Base-by-base conservation (phyloP, 2,797 vertebrate species). In the Staurois parvus region DNA sequence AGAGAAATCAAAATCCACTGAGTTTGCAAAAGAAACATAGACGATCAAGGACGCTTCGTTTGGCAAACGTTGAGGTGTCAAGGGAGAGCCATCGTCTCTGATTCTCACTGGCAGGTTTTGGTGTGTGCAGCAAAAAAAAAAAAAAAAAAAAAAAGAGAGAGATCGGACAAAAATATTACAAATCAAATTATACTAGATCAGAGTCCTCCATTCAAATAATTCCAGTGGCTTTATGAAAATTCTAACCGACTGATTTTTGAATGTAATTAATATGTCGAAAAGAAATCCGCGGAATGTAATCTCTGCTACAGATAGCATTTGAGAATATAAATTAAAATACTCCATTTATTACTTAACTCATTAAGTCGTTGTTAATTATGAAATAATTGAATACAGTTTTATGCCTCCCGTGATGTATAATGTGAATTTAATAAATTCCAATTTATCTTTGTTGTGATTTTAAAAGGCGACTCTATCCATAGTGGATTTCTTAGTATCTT, bases 21-120 rank as follows among this genome's bases (percentile, higher is more conserved):
- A 70, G 68, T 70, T 32, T 70, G 68, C 59, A 64, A 64, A 64
- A 64, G 21, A 70, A 32, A 32, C 12, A 70, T 37, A 21, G 29
- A 70, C 68, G n/a, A 72, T 72, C 69, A 72, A 72, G 69, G 69
- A 72, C 69, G 9, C 69, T 34, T 10, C 32, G 24, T 17, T 72
- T 40, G 32, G 17, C 34, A 40, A 72, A 72, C 34, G n/a, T 72
- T 24, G 4, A 30, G 59, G 59, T 64, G 59, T 64, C 59, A 64
- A 26, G 59, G n/a, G 59, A n/a, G 48, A 52, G 48, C 19, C 19
- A 37, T 24, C 34, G 32, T 40, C 69, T 72, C 34, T 37, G 17
- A 72, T 24, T 37, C 19, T 72, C 24, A 3, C 4, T 72, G 69
- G 17, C 69, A 72, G 69, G 69, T 72, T 34, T 72, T n/a, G 21